phyloP scores from a whole-genome alignment of 2,113 vertebrate species.

The Scolopax mira region DNA sequence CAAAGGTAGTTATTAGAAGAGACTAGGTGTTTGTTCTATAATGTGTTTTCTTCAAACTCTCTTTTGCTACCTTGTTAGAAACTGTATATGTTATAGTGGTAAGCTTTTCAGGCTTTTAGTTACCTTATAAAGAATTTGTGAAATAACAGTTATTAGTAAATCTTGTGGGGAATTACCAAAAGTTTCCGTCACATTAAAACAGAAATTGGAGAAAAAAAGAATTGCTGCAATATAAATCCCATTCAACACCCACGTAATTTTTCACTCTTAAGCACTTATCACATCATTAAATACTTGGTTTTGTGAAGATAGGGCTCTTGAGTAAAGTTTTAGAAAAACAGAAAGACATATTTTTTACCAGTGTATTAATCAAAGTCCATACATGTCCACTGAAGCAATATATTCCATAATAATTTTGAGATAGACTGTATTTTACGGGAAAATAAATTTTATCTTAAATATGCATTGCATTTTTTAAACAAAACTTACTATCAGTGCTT shows the following conservation, averaged over 20 bases:
- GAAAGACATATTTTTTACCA: neutral
- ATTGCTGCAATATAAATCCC: neutral
- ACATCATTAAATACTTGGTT: neutral
- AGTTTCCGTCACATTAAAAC: neutral
- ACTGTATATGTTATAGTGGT: neutral
- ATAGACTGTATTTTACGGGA: neutral
- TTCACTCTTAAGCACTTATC: neutral
- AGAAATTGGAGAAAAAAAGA: neutral
- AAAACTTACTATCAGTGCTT: neutral
- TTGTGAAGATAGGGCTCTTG: neutral
- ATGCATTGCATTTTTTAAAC: neutral
- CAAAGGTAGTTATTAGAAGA: neutral
- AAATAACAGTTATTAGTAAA: neutral
- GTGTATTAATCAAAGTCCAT: neutral
- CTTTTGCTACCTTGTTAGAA: neutral
- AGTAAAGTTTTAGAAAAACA: neutral
- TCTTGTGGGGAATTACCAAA: neutral
- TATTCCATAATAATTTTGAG: neutral
- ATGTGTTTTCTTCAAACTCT: neutral
- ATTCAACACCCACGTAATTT: neutral
- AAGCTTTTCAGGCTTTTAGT: neutral
- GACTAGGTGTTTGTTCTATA: neutral
- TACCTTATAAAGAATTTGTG: neutral
- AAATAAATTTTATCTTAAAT: neutral
- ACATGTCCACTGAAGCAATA: neutral